phyloP scores from a whole-genome alignment of 2,113 vertebrate genomes.

The Saguinus midas region DNA sequence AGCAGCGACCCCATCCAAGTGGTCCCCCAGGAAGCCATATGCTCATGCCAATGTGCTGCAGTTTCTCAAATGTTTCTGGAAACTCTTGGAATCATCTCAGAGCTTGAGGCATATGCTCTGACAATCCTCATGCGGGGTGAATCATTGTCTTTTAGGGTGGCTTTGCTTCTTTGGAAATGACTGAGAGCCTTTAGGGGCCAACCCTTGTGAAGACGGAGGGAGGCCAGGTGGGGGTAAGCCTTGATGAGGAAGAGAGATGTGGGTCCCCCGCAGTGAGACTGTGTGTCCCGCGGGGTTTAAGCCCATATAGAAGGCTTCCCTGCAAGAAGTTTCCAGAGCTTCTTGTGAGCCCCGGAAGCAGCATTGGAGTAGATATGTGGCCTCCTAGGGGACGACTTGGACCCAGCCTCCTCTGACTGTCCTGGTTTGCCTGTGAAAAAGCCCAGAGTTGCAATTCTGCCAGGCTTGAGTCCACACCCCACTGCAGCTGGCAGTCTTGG shows the following conservation, averaged over 20 bases:
- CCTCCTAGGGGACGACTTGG: neutral
- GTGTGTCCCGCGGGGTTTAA: neutral
- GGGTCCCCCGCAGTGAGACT: neutral
- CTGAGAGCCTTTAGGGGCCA: neutral
- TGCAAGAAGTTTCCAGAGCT: neutral
- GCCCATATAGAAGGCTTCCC: neutral
- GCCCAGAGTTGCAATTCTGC: neutral
- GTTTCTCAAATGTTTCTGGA: slow-evolving; percentile 28
- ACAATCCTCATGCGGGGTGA: neutral
- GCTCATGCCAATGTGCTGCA: neutral
- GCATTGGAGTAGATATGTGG: neutral
- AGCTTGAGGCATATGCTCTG: neutral
- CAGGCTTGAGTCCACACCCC: neutral
- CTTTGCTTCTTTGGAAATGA: neutral
- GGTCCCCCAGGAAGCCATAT: neutral
- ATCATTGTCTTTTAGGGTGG: neutral
- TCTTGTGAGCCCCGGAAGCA: neutral
- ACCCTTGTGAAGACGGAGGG: neutral
- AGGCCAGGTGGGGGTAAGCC: neutral
- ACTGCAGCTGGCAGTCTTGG: slow-evolving; percentile 12
- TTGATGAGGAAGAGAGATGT: neutral
- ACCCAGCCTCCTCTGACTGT: neutral
- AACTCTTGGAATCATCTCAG: slow-evolving; percentile 25
- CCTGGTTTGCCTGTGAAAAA: slow-evolving; percentile 30
- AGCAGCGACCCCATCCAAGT: slow-evolving; percentile 13